These are phyloP conservation scores for Tridacna gigas DNA, from an alignment of 2,888 invertebrate genomes.

Conservation along the genomic window DNA sequence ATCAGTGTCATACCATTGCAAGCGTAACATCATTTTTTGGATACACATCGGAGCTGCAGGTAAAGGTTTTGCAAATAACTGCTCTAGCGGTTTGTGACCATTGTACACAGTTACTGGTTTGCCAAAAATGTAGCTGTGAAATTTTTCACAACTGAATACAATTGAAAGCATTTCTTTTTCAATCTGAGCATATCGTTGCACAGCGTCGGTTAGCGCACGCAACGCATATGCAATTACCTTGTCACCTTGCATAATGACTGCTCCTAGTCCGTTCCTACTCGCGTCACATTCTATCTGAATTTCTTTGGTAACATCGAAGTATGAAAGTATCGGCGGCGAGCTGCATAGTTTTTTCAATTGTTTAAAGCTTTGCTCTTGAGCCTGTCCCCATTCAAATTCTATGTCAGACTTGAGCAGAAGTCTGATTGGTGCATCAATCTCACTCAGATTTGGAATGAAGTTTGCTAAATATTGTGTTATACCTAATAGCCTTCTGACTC, in stretches of 20 bases:
- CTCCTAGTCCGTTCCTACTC: slow-evolving; percentile 62
- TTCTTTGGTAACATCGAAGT: slow-evolving; percentile 55
- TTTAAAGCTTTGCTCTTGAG: slow-evolving; percentile 59
- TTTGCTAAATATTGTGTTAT: slow-evolving; percentile 60
- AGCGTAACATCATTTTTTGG: slow-evolving; percentile 42
- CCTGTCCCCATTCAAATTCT: slow-evolving; percentile 50
- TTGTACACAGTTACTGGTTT: slow-evolving; percentile 52
- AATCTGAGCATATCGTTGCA: slow-evolving; percentile 59
- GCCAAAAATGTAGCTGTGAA: slow-evolving; percentile 63
- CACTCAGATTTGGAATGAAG: slow-evolving; percentile 66
- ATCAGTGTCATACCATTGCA: slow-evolving; percentile 57
- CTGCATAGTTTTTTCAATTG: slow-evolving; percentile 54
- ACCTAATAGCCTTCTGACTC: slow-evolving; percentile 61
- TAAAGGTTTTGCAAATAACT: slow-evolving; percentile 28
- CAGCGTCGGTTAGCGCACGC: slow-evolving; percentile 54
- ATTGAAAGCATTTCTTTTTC: slow-evolving; percentile 66
- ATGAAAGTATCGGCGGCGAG: slow-evolving; percentile 55
- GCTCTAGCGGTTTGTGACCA: slow-evolving; percentile 61
- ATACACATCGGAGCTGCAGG: slow-evolving; percentile 40
- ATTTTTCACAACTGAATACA: slow-evolving; percentile 56
- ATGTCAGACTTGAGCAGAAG: slow-evolving; percentile 54
- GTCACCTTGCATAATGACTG: slow-evolving; percentile 59
- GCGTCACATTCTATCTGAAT: slow-evolving; percentile 64
- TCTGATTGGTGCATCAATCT: slow-evolving; percentile 58
- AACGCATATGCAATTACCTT: slow-evolving; percentile 61